Percentiles rank a stretch among this genome's conserved stretches.
These are phyloP conservation scores for Gymnoscelis rufifasciata DNA, from an alignment of 2,888 invertebrate genomes.

Conservation along the genomic window DNA sequence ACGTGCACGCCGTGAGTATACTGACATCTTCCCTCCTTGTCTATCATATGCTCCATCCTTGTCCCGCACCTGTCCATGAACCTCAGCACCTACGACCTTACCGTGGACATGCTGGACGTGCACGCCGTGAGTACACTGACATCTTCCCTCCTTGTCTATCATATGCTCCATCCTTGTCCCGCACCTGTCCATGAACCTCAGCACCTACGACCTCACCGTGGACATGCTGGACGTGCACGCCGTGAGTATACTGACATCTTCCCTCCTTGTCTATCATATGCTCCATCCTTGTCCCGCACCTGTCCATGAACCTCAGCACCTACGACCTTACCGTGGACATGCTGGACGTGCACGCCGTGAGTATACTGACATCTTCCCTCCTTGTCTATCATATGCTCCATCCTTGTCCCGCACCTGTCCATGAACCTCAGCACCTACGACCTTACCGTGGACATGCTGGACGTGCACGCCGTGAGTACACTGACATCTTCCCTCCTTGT, in stretches of 20 bases:
- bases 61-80: slow-evolving; percentile 78
- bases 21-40: neutral
- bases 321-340: slow-evolving; percentile 99
- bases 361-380: no score
- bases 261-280: no score
- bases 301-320: slow-evolving; percentile 97
- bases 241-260: no score
- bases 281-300: no score
- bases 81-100: slow-evolving; percentile 97
- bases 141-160: no score
- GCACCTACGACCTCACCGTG: slow-evolving; percentile 98
- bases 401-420: no score
- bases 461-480: slow-evolving; percentile 98
- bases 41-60: no score
- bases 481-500: no score
- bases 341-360: slow-evolving; percentile 98
- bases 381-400: no score
- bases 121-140: slow-evolving; percentile 98
- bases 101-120: slow-evolving; percentile 99
- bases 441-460: slow-evolving; percentile 98
- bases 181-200: slow-evolving; percentile 96
- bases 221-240: slow-evolving; percentile 99
- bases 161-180: no score
- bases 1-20: slow-evolving; percentile 95
- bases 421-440: slow-evolving; percentile 99